These are phyloP conservation scores for Micrastur ruficollis DNA, from an alignment of 2,797 vertebrate genomes.

Conservation along the genomic window DNA sequence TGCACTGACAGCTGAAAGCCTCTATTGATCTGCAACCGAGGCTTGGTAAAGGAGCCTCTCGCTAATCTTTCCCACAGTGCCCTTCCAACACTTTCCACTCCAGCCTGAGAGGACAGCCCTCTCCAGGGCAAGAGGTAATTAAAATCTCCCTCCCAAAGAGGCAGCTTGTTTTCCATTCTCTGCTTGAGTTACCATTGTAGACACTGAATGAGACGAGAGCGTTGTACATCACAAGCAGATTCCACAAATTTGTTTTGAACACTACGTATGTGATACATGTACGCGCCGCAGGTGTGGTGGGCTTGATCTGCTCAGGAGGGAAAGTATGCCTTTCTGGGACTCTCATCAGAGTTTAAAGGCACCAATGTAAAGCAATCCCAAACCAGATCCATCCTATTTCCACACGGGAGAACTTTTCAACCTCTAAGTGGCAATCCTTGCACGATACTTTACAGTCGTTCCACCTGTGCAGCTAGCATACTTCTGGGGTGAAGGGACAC, in stretches of 20 bases:
- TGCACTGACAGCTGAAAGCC: slow-evolving; percentile 46
- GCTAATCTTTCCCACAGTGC: background rate
- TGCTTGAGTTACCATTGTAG: background rate
- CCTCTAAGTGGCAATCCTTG: background rate
- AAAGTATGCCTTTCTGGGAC: background rate
- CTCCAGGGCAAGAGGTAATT: background rate
- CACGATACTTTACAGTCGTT: background rate
- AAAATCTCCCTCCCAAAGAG: slow-evolving; percentile 8
- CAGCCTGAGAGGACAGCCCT: slow-evolving; percentile 14
- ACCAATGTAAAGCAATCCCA: background rate
- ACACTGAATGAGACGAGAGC: background rate
- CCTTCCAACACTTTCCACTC: background rate
- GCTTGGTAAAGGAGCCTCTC: slow-evolving; percentile 14
- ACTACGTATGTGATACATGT: rapidly evolving
- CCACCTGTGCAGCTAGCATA: background rate
- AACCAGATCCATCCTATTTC: background rate
- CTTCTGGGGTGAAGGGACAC: background rate
- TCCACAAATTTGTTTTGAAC: background rate
- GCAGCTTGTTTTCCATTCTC: background rate
- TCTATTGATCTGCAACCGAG: background rate
- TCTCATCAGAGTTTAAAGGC: background rate
- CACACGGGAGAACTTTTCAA: background rate
- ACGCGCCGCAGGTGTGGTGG: background rate
- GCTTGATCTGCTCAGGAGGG: background rate
- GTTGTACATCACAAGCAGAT: background rate